phyloP scores from a whole-genome alignment of 2,113 vertebrate genomes.

The Pangasianodon gigas region DNA sequence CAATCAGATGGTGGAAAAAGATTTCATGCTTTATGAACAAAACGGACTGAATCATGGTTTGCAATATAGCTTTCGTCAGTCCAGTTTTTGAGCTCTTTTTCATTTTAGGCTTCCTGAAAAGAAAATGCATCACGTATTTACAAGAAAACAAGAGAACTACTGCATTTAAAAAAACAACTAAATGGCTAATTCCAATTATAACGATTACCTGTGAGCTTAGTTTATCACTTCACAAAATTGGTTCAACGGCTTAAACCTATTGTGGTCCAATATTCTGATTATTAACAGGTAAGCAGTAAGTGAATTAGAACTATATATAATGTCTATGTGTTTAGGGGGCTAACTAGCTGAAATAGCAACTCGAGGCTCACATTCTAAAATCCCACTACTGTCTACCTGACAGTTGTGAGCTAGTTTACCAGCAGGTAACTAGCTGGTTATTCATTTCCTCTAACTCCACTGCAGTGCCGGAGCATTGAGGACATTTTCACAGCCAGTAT shows the following conservation, averaged over 20 bases:
- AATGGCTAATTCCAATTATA: neutral
- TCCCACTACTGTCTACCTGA: neutral
- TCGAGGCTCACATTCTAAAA: neutral
- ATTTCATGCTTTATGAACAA: neutral
- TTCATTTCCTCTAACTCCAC: neutral
- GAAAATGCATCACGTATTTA: neutral
- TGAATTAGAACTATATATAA: neutral
- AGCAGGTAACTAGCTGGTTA: neutral
- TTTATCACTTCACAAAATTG: no score
- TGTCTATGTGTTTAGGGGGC: neutral
- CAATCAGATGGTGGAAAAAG: slow-evolving; percentile 3
- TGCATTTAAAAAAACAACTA: neutral
- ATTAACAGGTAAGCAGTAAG: neutral
- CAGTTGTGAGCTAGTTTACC: neutral
- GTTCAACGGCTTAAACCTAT: neutral
- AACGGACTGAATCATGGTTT: neutral
- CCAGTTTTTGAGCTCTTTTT: neutral
- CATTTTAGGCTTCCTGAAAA: neutral
- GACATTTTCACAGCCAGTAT: neutral
- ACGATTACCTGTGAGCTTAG: neutral
- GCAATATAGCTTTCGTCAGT: no score
- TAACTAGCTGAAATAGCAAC: neutral
- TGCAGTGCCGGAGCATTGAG: neutral
- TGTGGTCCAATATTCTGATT: neutral
- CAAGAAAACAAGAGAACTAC: neutral